Evolutionary conservation across 2,888 invertebrate species (phyloP), one percentile per base, ranked within the genome.

Genomic region (Drosophila anomelani): DNA sequence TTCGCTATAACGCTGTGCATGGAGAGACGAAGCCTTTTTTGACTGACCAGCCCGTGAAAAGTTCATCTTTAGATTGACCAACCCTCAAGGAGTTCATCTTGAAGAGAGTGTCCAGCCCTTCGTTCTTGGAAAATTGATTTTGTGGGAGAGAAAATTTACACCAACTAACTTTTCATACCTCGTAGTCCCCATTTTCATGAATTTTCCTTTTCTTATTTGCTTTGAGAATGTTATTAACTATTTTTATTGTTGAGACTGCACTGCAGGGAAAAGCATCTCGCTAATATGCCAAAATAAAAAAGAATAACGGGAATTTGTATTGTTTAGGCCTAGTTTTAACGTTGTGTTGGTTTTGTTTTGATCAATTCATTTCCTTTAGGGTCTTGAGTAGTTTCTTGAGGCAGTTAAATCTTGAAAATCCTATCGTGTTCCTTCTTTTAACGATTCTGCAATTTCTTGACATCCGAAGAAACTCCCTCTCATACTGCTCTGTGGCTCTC

Each of bases 401-500:
- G 13, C 38, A 23, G 4, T 15, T 49, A 10, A 15, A 8, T 39
- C 20, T 39, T 47, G n/a, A 51, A 20, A 51, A 29, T 38, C 49
- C 15, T 15, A 13, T 34, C 9, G 9, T 17, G n/a, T 13, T 26
- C 23, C 10, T 34, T 49, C 13, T 4, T 32, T 15, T 13, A 15
- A 8, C 4, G 36, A 38, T 29, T 23, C 23, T 9, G n/a, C 6
- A n/a, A 23, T 15, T 32, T 23, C 13, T n/a, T 7, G 13, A 41
- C 32, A 43, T 13, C 23, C 23, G 9, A n/a, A 12, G 38, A 38
- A 54, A 54, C 54, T 32, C 29, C 53, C n/a, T 57, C 59, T 29
- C 53, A 29, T 29, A 55, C 56, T 38, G 51, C 39, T 49, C 46
- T 53, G 34, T 47, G 34, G 34, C 49, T 51, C 13, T 41, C 32